Base-by-base conservation (phyloP, 2,797 vertebrate genomes). In the Psittacula echo region DNA sequence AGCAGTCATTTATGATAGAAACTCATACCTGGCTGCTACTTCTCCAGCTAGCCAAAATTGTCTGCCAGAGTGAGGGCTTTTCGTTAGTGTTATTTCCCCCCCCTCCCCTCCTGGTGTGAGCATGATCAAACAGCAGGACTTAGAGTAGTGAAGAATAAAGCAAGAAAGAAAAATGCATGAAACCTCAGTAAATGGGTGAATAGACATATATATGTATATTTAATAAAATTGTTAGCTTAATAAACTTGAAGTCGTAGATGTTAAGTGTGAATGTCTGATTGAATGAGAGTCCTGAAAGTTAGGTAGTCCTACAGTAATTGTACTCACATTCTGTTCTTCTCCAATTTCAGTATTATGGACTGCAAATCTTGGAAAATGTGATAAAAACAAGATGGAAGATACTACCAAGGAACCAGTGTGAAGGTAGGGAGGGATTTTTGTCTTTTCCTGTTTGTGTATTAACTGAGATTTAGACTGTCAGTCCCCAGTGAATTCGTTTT, bases 381-480 rank as follows among this genome's bases (percentile, higher is more conserved):
- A 99, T 99, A 97, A 99, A 99, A 98, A 99, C 99, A 87, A 99
- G 99, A 96, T 99, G 99, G 99, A 99, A 99, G 98, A 99, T 99
- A 97, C 99, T 99, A 60, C 99, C 99, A 13, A 98, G 99, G 95
- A 99, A 99, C 98, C 99, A 99, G 61, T 99, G 99, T 96, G 99
- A 99, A 98, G 99, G 99, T 99, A 98, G 97, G 97, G 90, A 93
- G 96, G 61, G 37, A 17, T n/a, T 78, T 80, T 84, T 93, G 34
- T 65, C 5, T 60, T 89, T 5, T 39, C 23, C 27, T 85, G 15
- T 2, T n/a, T 13, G 7, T 44, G 12, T 48, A 3, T 72, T 50
- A 60, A 44, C 32, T 60, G 56, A 87, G 45, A 9, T 61, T 79
- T n/a, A 79, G 39, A 19, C 27, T 54, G 41, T 60, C 10, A 14